Conservation (phyloP, 2,113 vertebrate species). For the Ceuthmochares aereus region DNA sequence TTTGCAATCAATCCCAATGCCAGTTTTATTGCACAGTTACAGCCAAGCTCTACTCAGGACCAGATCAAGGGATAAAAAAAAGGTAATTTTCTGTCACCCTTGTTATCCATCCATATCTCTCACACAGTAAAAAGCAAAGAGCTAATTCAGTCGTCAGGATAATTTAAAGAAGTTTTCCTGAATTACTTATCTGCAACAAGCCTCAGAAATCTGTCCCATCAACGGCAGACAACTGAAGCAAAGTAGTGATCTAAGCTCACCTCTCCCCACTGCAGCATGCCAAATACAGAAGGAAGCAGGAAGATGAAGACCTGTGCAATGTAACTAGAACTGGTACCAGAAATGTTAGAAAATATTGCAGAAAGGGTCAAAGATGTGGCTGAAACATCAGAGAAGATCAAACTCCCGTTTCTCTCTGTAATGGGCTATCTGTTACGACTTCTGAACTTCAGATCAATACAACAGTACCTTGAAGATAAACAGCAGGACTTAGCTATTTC, state of each 20-base stretch:
- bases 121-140: not conserved
- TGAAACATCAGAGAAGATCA: not conserved
- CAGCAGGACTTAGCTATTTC: not conserved
- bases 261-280: not conserved
- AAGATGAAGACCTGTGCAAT: not conserved
- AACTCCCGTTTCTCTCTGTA: not conserved
- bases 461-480: not conserved
- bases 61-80: conserved; percentile 32
- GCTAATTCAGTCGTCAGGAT: not conserved
- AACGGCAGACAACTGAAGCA: fast-evolving
- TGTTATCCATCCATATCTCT: conserved; percentile 6
- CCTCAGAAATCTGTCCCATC: not conserved
- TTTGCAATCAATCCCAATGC: conserved; percentile 9
- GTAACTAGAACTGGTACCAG: not conserved
- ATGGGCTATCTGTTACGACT: not conserved
- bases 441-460: not conserved
- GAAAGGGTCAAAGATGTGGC: not conserved
- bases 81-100: conserved; percentile 40
- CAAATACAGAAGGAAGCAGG: not conserved
- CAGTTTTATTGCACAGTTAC: conserved; percentile 12
- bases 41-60: not conserved
- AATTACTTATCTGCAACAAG: not conserved
- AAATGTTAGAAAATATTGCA: not conserved
- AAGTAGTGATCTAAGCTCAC: not conserved
- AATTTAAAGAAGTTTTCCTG: conserved; percentile 7